Evolutionary conservation across 2,797 vertebrate genomes (phyloP), one percentile per base, ranked within the genome.

Genomic region (Cossypha polioptera): DNA sequence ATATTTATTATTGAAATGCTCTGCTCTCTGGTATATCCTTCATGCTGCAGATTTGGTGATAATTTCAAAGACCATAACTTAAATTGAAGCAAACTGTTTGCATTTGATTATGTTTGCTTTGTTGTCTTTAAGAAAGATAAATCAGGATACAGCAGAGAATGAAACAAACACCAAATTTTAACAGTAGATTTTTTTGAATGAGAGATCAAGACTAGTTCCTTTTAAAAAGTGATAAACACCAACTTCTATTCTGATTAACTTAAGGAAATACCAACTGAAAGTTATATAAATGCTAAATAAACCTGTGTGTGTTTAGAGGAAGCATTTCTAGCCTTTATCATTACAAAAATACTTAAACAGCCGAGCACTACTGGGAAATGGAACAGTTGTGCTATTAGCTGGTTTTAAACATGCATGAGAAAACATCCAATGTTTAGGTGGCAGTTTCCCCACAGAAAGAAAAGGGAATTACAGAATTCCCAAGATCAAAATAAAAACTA

Each of bases 401-500:
- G 14, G 9, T 69, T 90, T 94, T 68, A 86, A 75, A 86, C 19
- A 4, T 21, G 67, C 11, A 10, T 50, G 68, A 80, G 86, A 83
- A 96, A 94, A 59, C 87, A 89, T 72, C 54, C 40, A 26, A 36
- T 45, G 76, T 35, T 86, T 69, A 74, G 90, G 77, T 90, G 89
- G 72, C 89, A 25, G 79, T 67, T 85, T 77, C 65, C 80, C 67
- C 43, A 17, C 69, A 51, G 85, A 92, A 95, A 62, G 94, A 62
- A 86, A 59, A 81, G 82, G 85, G 66, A 93, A 87, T 92, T 88
- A 54, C 40, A 45, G 76, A 95, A 96, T 95, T 94, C 94, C 95
- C 94, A 53, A 88, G 94, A 94, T 85, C 86, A 71, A 95, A 96
- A 95, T 97, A 82, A 97, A 97, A 97, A 90, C 79, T 68, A 90